phyloP scores from a whole-genome alignment of 2,888 invertebrate species.

The Pollenia amentaria region DNA sequence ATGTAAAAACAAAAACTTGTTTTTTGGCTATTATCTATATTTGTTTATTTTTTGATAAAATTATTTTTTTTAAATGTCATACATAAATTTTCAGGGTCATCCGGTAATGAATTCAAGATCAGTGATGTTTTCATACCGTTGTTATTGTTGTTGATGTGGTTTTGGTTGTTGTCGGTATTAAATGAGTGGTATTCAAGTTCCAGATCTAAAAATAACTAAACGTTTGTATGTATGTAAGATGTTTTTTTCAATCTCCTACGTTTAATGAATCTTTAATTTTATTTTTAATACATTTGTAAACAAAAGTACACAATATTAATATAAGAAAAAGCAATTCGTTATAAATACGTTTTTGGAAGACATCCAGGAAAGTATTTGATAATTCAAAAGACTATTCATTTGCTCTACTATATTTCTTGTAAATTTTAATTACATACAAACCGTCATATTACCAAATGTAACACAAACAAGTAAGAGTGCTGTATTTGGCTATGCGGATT shows the following conservation, averaged over 20 bases:
- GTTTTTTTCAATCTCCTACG: constrained; percentile 15
- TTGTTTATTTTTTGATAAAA: constrained; percentile 32
- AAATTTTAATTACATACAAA: neutral
- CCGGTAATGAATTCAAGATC: constrained; percentile 60
- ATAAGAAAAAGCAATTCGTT: neutral
- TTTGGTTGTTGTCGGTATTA: constrained; percentile 16
- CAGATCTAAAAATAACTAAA: constrained; percentile 39
- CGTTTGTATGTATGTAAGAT: neutral
- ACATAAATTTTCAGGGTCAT: constrained; percentile 50
- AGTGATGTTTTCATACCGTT: constrained; percentile 38
- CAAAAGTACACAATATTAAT: too few species aligned
- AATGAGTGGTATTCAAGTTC: constrained; percentile 1
- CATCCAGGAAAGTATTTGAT: constrained; percentile 33
- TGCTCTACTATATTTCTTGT: neutral
- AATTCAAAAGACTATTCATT: constrained; percentile 2
- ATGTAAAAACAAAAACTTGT: constrained; percentile 16
- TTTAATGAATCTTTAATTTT: constrained; percentile 19
- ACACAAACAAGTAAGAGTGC: neutral
- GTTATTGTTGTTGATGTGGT: constrained; percentile 23
- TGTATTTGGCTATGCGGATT: neutral
- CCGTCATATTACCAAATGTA: neutral
- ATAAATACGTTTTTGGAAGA: constrained; percentile 7
- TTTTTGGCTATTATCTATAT: constrained; percentile 21
- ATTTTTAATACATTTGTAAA: constrained; percentile 5
- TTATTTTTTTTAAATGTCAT: constrained; percentile 38